A percentile compares a stretch with the other conserved stretches of the same genome.
These are phyloP conservation scores for Cecropterus lyciades DNA, from an alignment of 1,140 invertebrate species.

Conservation along the genomic window DNA sequence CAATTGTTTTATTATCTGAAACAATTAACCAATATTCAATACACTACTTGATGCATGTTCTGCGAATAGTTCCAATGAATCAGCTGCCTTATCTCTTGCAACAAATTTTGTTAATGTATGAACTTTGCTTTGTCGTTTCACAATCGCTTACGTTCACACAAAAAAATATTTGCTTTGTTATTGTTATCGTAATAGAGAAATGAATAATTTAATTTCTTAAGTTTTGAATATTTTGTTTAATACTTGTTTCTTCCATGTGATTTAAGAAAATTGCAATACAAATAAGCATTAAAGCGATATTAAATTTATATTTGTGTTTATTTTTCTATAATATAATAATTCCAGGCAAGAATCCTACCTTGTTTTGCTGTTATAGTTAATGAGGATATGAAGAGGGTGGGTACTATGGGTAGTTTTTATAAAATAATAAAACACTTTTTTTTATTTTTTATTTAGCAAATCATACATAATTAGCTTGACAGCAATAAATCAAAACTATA, in stretches of 20 bases:
- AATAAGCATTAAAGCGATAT: slow-evolving; percentile 73
- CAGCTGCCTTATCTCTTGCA: slow-evolving; percentile 6
- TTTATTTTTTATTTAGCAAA: slow-evolving; percentile 44
- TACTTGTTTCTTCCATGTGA: slow-evolving; percentile 77
- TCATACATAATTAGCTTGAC: slow-evolving; percentile 38
- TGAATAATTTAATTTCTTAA: slow-evolving; percentile 75
- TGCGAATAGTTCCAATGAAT: slow-evolving; percentile 12
- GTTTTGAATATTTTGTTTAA: slow-evolving; percentile 71
- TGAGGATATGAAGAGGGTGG: not conserved
- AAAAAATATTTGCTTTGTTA: slow-evolving; percentile 70
- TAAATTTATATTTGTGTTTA: slow-evolving; percentile 42
- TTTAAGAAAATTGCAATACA: slow-evolving; percentile 77
- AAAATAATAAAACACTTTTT: slow-evolving; percentile 27
- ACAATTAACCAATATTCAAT: not conserved
- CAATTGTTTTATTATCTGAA: not conserved
- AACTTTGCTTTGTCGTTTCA: slow-evolving; percentile 23
- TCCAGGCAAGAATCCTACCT: not conserved
- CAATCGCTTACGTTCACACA: slow-evolving; percentile 41
- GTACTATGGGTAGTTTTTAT: too few relatives aligned
- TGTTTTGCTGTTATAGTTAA: too few relatives aligned
- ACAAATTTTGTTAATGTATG: slow-evolving; percentile 4
- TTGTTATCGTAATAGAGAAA: slow-evolving; percentile 67
- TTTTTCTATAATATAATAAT: slow-evolving; percentile 1
- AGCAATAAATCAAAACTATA: slow-evolving; percentile 37
- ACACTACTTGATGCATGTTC: not conserved